Evolutionary conservation across 2,113 vertebrate species (phyloP).

Genomic region (Polyodon spathula): DNA sequence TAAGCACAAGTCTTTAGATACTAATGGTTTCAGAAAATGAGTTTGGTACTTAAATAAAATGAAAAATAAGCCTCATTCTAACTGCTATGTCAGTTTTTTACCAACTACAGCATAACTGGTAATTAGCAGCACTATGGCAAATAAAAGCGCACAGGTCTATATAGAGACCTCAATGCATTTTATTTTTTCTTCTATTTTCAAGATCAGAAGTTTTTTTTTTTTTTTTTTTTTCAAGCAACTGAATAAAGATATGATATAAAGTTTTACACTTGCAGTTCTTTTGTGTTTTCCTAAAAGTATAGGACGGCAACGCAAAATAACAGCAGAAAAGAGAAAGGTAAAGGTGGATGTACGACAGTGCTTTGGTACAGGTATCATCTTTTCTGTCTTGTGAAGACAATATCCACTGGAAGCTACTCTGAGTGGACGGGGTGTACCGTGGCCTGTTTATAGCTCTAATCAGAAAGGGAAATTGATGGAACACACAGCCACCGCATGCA

Average conservation of each 20-base stretch:
- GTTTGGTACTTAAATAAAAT: slow-evolving; percentile 28
- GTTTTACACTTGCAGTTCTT: slow-evolving; percentile 32
- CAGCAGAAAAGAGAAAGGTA: slow-evolving; percentile 23
- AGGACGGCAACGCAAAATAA: slow-evolving; percentile 37
- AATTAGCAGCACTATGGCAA: slow-evolving; percentile 18
- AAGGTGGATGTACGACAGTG: slow-evolving; percentile 20
- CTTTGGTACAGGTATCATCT: slow-evolving; percentile 34
- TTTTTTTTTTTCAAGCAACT: slow-evolving; percentile 36
- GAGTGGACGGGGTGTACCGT: slow-evolving; percentile 28
- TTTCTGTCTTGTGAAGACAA: slow-evolving; percentile 16
- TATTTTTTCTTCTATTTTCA: slow-evolving; percentile 19
- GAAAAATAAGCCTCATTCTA: slow-evolving; percentile 15
- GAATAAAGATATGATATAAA: slow-evolving; percentile 32
- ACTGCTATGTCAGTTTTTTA: slow-evolving; percentile 10
- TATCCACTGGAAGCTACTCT: slow-evolving; percentile 30
- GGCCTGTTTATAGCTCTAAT: slow-evolving; percentile 55
- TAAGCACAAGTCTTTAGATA: slow-evolving; percentile 14
- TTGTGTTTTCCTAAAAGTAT: slow-evolving; percentile 31
- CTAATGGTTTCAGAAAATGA: slow-evolving; percentile 8
- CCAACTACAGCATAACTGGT: neutral
- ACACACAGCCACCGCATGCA: slow-evolving; percentile 22
- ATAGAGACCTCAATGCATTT: slow-evolving; percentile 7
- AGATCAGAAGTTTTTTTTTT: slow-evolving; percentile 21
- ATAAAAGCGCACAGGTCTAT: slow-evolving; percentile 9
- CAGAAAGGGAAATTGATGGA: slow-evolving; percentile 45